phyloP scores from a whole-genome alignment of 23 tunicate species.

The Halocynthia roretzi region DNA sequence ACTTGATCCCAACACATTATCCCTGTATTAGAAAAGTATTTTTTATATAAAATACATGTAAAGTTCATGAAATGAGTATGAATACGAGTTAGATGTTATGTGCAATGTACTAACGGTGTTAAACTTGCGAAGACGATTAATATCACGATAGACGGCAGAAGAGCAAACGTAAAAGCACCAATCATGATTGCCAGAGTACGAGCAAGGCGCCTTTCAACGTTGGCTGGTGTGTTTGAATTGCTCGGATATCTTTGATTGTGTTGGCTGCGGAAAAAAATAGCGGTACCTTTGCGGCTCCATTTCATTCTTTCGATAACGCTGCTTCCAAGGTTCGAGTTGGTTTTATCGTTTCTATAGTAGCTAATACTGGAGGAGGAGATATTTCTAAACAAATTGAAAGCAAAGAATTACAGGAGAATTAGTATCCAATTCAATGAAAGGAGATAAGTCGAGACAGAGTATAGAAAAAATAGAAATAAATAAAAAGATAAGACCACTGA shows the following conservation, averaged over 20 bases:
- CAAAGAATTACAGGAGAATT: no score
- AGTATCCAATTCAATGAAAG: no score
- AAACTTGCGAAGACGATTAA: not conserved
- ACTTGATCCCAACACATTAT: no score
- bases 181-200: constrained; percentile 72
- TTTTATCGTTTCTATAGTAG: constrained; percentile 15
- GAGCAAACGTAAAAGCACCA: constrained; percentile 70
- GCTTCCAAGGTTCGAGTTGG: not conserved
- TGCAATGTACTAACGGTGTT: not conserved
- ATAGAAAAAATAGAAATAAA: no score
- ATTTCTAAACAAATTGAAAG: not conserved
- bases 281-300: not conserved
- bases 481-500: no score
- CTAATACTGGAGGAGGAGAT: constrained; percentile 3
- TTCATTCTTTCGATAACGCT: constrained; percentile 16
- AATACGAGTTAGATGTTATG: no score
- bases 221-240: constrained; percentile 8
- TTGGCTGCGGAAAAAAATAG: not conserved
- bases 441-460: no score
- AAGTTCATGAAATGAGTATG: no score
- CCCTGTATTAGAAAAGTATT: no score
- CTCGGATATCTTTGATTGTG: not conserved
- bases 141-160: constrained; percentile 35
- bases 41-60: no score
- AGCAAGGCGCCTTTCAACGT: constrained; percentile 50